These are phyloP conservation scores for Neotoma lepida DNA, from an alignment of 2,113 vertebrate species.

Conservation along the genomic window DNA sequence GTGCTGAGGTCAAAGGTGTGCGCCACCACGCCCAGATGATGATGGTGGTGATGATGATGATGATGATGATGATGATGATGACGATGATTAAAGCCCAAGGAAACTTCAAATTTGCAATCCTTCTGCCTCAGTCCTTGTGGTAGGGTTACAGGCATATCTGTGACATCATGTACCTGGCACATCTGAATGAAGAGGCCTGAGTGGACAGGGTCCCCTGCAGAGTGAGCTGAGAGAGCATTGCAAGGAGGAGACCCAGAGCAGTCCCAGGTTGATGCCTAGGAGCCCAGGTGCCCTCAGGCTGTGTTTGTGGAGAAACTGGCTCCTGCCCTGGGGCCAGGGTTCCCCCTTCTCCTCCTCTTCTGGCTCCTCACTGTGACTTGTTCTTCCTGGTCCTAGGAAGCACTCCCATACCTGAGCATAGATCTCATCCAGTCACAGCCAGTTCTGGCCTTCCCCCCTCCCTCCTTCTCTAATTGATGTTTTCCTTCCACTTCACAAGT, in stretches of 20 bases:
- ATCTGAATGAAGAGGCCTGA: not conserved
- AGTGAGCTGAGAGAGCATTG: too few species aligned
- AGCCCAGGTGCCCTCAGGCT: not conserved
- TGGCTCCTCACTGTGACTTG: not conserved
- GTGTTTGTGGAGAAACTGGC: not conserved
- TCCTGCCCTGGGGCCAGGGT: not conserved
- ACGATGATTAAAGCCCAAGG: not conserved
- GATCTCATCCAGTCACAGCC: not conserved
- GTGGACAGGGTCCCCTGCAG: not conserved
- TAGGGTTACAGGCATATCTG: not conserved
- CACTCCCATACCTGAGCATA: not conserved
- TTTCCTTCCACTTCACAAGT: slow-evolving; percentile 80
- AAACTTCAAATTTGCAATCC: not conserved
- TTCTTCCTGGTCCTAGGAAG: not conserved
- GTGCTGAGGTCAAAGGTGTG: not conserved
- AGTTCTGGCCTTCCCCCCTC: not conserved
- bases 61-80: too few species aligned
- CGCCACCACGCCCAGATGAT: not conserved
- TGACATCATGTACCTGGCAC: not conserved
- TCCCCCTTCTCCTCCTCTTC: not conserved
- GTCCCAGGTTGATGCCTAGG: too few species aligned
- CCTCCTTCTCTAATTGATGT: slow-evolving; percentile 60
- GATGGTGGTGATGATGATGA: too few species aligned
- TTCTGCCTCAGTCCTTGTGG: not conserved
- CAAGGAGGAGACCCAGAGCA: not conserved